phyloP scores from a whole-genome alignment of 2,113 vertebrate genomes.

The Pantherophis guttatus region DNA sequence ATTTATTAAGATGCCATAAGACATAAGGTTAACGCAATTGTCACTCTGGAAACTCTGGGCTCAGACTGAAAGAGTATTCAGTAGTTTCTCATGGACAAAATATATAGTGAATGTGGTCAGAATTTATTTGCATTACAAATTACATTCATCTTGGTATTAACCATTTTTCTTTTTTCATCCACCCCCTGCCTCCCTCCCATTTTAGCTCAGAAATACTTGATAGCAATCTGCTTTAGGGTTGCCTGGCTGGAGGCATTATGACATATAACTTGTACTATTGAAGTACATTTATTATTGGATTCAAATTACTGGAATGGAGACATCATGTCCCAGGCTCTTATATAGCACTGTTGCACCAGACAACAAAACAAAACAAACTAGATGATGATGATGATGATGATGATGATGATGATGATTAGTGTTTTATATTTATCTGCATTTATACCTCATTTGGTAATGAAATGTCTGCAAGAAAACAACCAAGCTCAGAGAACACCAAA shows the following conservation, averaged over 20 bases:
- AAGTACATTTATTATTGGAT: constrained; percentile 23
- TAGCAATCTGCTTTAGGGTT: constrained; percentile 33
- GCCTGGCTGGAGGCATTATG: constrained; percentile 49
- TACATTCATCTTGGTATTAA: constrained; percentile 51
- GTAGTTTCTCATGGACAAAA: constrained; percentile 39
- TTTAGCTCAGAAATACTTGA: constrained; percentile 43
- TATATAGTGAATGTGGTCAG: constrained; percentile 34
- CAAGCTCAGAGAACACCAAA: not conserved
- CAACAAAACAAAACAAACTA: not conserved
- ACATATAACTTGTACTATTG: constrained; percentile 2
- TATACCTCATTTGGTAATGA: constrained; percentile 6
- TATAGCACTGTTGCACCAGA: not conserved
- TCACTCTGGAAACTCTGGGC: not conserved
- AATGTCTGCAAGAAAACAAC: not conserved
- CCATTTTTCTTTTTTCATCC: constrained; percentile 52
- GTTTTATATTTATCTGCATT: constrained; percentile 2
- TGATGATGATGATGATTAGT: not conserved
- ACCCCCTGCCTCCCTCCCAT: constrained; percentile 30
- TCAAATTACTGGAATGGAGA: constrained; percentile 41
- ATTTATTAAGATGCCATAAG: not conserved
- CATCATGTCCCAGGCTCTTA: not conserved
- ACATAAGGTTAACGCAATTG: not conserved
- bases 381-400: not conserved
- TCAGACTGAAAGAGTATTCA: constrained; percentile 6
- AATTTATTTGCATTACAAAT: constrained; percentile 52